Percentiles rank a stretch among this genome's conserved stretches.
Conservation (phyloP, 2,888 invertebrate species). For the Ganaspis brasiliensis region DNA sequence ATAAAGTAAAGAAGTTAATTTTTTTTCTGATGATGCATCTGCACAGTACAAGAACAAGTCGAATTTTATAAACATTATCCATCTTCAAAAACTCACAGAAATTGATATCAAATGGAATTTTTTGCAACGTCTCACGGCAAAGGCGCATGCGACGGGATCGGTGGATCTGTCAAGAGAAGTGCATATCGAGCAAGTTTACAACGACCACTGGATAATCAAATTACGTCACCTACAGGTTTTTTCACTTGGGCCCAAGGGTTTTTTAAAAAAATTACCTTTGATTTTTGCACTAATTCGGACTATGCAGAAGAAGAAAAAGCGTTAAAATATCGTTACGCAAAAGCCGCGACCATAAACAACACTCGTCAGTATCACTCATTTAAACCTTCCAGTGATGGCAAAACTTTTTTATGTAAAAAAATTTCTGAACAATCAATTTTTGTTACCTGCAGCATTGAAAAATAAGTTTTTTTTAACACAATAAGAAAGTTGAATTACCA, state of each 20-base stretch:
- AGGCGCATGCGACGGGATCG: conserved; percentile 8
- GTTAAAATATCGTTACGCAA: not conserved
- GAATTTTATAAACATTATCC: too few species aligned
- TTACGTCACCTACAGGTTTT: not conserved
- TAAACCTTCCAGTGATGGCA: not conserved
- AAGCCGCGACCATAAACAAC: not conserved
- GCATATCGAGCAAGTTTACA: conserved; percentile 9
- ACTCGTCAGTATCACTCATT: not conserved
- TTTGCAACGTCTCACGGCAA: not conserved
- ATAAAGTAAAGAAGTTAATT: not conserved
- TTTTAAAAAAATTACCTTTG: conserved; percentile 8
- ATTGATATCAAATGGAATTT: not conserved
- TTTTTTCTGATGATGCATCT: not conserved
- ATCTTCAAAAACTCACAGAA: too few species aligned
- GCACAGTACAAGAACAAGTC: too few species aligned
- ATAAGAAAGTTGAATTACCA: too few species aligned
- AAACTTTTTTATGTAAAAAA: not conserved
- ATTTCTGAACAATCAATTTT: not conserved
- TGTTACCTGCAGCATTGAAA: not conserved
- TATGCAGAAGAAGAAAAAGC: not conserved
- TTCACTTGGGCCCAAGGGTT: conserved; percentile 39
- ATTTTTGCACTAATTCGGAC: not conserved
- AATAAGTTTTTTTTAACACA: not conserved
- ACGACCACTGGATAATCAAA: not conserved
- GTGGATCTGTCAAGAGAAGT: conserved; percentile 25